Conservation (phyloP, 1,140 invertebrate genomes). For the Marisa cornuarietis region DNA sequence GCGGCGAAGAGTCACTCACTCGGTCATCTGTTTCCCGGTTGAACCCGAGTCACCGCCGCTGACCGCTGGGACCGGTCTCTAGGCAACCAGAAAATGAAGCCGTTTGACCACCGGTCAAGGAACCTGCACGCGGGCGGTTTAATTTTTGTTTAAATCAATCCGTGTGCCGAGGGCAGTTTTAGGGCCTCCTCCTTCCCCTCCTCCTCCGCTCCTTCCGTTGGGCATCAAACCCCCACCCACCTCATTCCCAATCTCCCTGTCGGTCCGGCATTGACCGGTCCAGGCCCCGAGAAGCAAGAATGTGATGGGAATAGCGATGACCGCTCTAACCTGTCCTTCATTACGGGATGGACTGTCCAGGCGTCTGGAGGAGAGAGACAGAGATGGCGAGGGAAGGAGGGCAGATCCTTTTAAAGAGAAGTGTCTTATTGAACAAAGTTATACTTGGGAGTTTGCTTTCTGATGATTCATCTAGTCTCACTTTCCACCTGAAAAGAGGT, state of each 20-base stretch:
- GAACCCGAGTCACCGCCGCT: neutral
- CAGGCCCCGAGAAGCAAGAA: no score
- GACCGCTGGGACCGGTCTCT: constrained; percentile 1
- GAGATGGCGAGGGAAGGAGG: neutral
- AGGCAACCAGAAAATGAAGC: constrained; percentile 11
- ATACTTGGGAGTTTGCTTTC: no score
- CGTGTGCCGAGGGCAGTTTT: neutral
- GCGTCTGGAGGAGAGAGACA: no score
- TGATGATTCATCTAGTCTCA: no score
- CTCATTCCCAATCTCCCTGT: neutral
- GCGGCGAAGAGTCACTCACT: neutral
- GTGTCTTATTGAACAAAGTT: no score
- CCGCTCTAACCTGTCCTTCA: no score
- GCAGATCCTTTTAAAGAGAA: neutral
- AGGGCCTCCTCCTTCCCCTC: neutral
- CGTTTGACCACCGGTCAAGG: constrained; percentile 10
- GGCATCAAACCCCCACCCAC: neutral
- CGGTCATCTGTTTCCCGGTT: neutral
- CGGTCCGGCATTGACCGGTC: no score
- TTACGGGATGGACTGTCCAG: no score
- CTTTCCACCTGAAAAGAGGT: no score
- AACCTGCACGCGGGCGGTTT: neutral
- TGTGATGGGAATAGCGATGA: no score
- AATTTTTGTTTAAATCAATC: constrained; percentile 5
- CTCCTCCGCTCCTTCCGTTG: neutral